phyloP scores from a whole-genome alignment of 2,888 invertebrate species.

The Zeuzera pyrina region DNA sequence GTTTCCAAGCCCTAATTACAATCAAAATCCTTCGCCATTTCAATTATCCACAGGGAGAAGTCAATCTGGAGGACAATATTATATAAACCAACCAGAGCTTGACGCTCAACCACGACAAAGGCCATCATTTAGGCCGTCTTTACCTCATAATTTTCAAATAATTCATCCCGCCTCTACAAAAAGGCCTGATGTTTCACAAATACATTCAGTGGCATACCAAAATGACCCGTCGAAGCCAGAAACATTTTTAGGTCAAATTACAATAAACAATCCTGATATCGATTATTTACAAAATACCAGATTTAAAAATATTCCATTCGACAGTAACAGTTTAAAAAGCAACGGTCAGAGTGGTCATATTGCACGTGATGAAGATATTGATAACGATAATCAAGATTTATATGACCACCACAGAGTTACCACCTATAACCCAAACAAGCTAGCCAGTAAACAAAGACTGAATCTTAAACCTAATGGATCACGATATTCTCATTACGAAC shows the following conservation, averaged over 20 bases:
- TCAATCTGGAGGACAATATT: conserved; percentile 58
- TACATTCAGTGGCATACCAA: conserved; percentile 71
- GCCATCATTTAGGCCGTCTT: conserved; percentile 52
- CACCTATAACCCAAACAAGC: conserved; percentile 60
- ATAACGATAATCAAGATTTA: conserved; percentile 55
- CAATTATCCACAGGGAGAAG: conserved; percentile 64
- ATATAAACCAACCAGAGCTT: conserved; percentile 62
- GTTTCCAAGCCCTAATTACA: conserved; percentile 62
- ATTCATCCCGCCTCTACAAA: conserved; percentile 64
- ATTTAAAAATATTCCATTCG: conserved; percentile 62
- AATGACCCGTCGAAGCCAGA: conserved; percentile 75
- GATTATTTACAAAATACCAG: conserved; percentile 58
- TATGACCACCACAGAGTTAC: conserved; percentile 61
- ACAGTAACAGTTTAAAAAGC: conserved; percentile 62
- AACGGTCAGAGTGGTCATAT: conserved; percentile 58
- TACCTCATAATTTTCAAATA: conserved; percentile 60
- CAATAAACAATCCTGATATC: conserved; percentile 73
- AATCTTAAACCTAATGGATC: conserved; percentile 42
- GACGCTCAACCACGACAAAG: conserved; percentile 45
- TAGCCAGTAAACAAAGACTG: conserved; percentile 47
- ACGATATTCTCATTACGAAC: conserved; percentile 38
- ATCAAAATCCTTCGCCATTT: conserved; percentile 65
- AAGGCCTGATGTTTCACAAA: conserved; percentile 71
- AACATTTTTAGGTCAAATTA: conserved; percentile 76
- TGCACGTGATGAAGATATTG: conserved; percentile 49